phyloP scores from a whole-genome alignment of 2,888 invertebrate species.

The Watsonalla binaria region DNA sequence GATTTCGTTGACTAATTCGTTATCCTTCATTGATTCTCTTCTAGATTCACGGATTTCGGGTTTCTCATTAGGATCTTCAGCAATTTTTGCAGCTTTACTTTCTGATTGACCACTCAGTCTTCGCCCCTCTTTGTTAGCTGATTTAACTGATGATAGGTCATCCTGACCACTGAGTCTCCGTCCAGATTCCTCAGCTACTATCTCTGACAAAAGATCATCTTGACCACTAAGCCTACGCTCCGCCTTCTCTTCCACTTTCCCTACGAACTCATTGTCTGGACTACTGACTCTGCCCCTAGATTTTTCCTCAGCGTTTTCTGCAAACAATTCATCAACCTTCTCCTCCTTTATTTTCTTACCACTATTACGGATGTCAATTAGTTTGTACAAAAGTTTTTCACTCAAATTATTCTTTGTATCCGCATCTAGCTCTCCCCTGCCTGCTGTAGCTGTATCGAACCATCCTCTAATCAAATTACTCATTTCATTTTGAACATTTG shows the following conservation, averaged over 20 bases:
- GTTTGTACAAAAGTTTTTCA: constrained; percentile 6
- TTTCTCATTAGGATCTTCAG: not conserved
- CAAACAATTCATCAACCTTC: not conserved
- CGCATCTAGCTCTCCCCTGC: constrained; percentile 6
- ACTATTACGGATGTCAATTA: not conserved
- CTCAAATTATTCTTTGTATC: constrained; percentile 10
- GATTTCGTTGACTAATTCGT: not conserved
- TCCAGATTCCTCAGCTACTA: no score
- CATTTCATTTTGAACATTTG: constrained; percentile 14
- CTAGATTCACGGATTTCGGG: not conserved
- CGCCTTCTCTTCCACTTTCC: no score
- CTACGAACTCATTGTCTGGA: no score
- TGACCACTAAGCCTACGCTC: no score
- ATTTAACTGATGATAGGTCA: not conserved
- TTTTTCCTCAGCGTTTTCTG: not conserved
- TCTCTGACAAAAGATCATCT: no score
- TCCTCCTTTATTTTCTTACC: not conserved
- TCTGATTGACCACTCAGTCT: not conserved
- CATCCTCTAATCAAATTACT: constrained; percentile 19
- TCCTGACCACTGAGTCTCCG: not conserved
- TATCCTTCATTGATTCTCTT: not conserved
- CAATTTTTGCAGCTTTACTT: not conserved
- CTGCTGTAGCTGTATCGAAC: constrained; percentile 17
- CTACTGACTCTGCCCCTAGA: not conserved
- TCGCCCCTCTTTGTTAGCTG: not conserved